Percentiles rank a stretch among this genome's conserved stretches.
These are phyloP conservation scores for Catamblyrhynchus diadema DNA, from an alignment of 2,797 vertebrate species.

Conservation along the genomic window DNA sequence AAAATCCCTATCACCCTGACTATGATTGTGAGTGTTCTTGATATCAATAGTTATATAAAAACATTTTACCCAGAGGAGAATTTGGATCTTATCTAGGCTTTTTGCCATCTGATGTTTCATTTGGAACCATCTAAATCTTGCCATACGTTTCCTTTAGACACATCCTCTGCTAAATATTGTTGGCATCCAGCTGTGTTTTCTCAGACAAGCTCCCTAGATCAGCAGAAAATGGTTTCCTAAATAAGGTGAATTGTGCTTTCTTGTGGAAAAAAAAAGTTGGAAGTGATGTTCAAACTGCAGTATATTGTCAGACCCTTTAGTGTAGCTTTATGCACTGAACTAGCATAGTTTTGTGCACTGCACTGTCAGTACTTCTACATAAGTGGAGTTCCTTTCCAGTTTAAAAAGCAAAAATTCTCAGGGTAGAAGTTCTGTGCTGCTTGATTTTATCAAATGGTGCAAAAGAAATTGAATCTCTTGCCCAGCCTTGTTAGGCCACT, in stretches of 20 bases:
- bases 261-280: background rate
- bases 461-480: background rate
- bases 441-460: background rate
- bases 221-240: constrained; percentile 30
- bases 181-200: constrained; percentile 51
- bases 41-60: background rate
- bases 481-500: background rate
- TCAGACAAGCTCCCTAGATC: constrained; percentile 14
- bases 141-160: background rate
- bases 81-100: background rate
- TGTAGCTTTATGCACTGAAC: constrained; percentile 41
- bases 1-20: background rate
- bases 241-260: constrained; percentile 28
- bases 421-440: background rate
- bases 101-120: background rate
- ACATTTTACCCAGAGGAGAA: background rate
- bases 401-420: background rate
- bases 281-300: background rate
- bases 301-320: constrained; percentile 29
- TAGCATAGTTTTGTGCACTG: background rate
- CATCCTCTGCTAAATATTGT: background rate
- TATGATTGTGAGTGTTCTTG: background rate
- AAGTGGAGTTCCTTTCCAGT: background rate
- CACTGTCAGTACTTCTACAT: background rate
- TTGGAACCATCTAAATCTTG: background rate